phyloP scores from a whole-genome alignment of 2,888 invertebrate genomes.

The Rhingia campestris region DNA sequence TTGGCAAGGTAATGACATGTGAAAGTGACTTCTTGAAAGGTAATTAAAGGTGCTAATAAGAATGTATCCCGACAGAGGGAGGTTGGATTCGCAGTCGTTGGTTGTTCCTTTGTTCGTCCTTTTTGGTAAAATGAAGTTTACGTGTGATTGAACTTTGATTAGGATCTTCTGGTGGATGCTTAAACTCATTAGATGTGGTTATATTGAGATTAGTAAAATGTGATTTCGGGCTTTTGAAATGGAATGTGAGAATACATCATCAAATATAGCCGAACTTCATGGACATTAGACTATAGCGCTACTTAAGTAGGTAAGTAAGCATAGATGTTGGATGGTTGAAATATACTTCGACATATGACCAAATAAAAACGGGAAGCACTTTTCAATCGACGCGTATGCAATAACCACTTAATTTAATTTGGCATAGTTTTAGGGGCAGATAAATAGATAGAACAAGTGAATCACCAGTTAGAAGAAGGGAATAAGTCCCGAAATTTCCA shows the following conservation, averaged over 20 bases:
- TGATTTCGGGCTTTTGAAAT: not conserved
- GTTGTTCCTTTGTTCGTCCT: not conserved
- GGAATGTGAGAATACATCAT: not conserved
- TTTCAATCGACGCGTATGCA: no score
- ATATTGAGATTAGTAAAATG: conserved; percentile 35
- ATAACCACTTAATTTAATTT: no score
- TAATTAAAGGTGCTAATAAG: conserved; percentile 74
- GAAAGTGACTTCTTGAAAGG: conserved; percentile 72
- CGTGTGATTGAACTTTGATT: conserved; percentile 65
- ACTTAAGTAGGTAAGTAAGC: no score
- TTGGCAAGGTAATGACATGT: conserved; percentile 71
- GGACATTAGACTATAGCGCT: no score
- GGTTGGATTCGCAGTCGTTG: conserved; percentile 18
- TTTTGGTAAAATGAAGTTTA: conserved; percentile 2
- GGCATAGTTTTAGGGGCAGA: no score
- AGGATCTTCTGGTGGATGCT: conserved; percentile 19
- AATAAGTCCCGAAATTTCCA: no score
- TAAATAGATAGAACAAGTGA: no score
- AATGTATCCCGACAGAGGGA: conserved; percentile 42
- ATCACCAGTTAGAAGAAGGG: no score
- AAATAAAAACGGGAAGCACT: no score
- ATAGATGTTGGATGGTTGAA: no score
- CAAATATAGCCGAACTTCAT: no score
- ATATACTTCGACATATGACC: no score
- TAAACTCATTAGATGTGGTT: conserved; percentile 43